Percentiles rank a stretch among this genome's conserved stretches.
phyloP scores from a whole-genome alignment of 2,113 vertebrate species.

The Coreoperca whiteheadi region DNA sequence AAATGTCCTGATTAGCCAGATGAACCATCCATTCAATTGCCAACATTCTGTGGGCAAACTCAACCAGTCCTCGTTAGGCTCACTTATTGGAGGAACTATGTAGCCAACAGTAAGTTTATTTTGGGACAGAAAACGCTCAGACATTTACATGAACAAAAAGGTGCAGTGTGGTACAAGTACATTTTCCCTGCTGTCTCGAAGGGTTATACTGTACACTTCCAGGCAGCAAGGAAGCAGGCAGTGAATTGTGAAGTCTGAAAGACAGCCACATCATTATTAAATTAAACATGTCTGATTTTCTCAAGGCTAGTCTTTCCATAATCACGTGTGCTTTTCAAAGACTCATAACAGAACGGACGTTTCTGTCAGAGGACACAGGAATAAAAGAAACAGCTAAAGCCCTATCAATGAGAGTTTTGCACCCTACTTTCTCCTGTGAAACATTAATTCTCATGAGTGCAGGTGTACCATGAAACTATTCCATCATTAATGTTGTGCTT shows the following conservation, averaged over 20 bases:
- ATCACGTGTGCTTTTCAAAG: background rate
- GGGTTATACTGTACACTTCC: background rate
- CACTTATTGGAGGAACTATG: background rate
- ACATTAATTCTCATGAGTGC: background rate
- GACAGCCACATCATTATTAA: background rate
- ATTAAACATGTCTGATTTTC: constrained; percentile 1
- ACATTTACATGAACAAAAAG: background rate
- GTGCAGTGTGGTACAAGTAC: background rate
- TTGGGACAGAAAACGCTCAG: background rate
- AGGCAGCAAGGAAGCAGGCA: background rate
- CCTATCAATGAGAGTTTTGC: background rate
- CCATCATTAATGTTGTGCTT: background rate
- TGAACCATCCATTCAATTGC: background rate
- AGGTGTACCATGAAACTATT: background rate
- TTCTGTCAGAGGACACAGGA: background rate
- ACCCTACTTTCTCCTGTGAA: background rate
- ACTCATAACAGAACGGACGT: background rate
- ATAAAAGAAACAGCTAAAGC: background rate
- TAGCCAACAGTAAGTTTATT: background rate
- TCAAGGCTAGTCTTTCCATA: constrained; percentile 3
- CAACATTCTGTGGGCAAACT: background rate
- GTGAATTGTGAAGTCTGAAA: background rate
- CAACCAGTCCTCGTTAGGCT: background rate
- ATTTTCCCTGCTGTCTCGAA: constrained; percentile 9
- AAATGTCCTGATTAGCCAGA: background rate